Evolutionary conservation across 2,888 invertebrate species (phyloP), one percentile per base, ranked within the genome.

Genomic region (Melitaea athalia): DNA sequence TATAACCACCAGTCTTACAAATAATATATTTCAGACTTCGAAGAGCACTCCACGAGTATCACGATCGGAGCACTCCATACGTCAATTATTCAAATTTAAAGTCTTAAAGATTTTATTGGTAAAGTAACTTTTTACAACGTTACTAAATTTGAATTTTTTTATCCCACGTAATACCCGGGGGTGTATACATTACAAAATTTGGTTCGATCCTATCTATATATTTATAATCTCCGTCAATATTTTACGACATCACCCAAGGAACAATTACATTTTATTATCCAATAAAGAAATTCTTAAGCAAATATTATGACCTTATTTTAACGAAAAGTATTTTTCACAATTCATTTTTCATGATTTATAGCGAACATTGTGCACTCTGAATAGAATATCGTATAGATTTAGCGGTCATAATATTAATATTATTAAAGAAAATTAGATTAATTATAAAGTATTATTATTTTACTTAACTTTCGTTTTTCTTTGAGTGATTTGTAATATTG

Each of bases 221-320:
- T 33, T 31, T 31, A 33, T 55, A 33, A 55, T 14, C 53, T 55
- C 14, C 17, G 50, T 17, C 24, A n/a, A 55, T 33, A 31, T 55
- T 55, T 55, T 55, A 55, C 14, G 53, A 7, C 33, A 55, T 31
- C 53, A n/a, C 24, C 31, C 14, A 55, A 24, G 38, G 53, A 31
- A 55, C 33, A 4, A 33, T 31, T 33, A 33, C 14, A 14, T 55
- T 55, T 55, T 55, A 55, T 55, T 31, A 55, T 55, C 53, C 7
- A 55, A 55, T 55, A 55, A 55, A 55, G 53, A 55, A 55, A 55
- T 55, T 55, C 53, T 33, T 55, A 14, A 14, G 14, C 53, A 55
- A 55, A 53, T 8, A 14, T 33, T 33, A 33, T 55, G 33, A 33
- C 33, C 53, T 31, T 55, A 55, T 49, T 49, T n/a, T 33, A 14